Conservation (phyloP, 2,888 invertebrate genomes). For the Agrochola lychnidis region DNA sequence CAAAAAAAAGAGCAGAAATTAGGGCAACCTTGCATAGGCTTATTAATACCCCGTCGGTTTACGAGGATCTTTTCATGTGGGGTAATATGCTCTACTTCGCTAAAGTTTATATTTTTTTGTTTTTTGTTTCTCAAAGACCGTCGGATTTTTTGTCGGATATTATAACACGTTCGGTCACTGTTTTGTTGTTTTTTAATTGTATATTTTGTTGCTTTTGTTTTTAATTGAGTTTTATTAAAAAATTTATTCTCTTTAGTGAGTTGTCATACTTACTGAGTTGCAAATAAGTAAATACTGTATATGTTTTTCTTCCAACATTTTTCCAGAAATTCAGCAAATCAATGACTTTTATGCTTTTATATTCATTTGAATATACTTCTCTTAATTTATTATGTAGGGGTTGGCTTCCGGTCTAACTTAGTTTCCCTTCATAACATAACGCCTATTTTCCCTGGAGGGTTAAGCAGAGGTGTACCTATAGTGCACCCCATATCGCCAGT, state of each 20-base stretch:
- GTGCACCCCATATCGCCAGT: not conserved
- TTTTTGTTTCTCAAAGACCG: not conserved
- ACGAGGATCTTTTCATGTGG: not conserved
- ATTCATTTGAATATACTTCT: not conserved
- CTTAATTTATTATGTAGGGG: not conserved
- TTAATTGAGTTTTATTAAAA: too few relatives aligned
- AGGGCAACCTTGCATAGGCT: constrained; percentile 33
- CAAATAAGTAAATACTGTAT: not conserved
- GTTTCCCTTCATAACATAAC: not conserved
- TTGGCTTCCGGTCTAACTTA: not conserved
- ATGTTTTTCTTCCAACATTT: not conserved
- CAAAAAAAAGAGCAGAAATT: constrained; percentile 14
- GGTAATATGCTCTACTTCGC: constrained; percentile 44
- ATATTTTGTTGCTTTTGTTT: not conserved
- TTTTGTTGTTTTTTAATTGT: not conserved
- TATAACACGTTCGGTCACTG: not conserved
- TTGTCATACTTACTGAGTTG: not conserved
- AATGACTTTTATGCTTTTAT: not conserved
- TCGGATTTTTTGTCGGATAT: not conserved
- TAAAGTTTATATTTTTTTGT: not conserved
- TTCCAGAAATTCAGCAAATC: not conserved
- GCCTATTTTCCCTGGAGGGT: not conserved
- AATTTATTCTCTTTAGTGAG: not conserved
- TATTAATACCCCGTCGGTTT: constrained; percentile 48
- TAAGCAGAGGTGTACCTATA: too few relatives aligned